Evolutionary conservation across 2,888 invertebrate genomes (phyloP).

Genomic region (Thymelicus lineola): DNA sequence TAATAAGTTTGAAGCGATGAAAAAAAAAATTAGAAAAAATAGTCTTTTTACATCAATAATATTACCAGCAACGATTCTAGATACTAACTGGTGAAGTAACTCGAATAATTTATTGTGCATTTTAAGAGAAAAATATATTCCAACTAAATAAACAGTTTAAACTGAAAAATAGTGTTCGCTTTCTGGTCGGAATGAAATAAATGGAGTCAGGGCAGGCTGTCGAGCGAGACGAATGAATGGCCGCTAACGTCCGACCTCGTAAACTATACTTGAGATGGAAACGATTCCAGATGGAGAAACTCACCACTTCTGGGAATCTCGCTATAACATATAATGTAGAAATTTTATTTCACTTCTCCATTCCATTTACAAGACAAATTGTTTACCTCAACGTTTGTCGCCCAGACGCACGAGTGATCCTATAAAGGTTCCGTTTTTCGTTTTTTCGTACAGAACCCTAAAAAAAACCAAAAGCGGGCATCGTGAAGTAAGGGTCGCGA

Average conservation of each 20-base stretch:
- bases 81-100: too few species aligned
- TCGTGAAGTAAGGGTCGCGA: slow-evolving; percentile 3
- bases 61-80: too few species aligned
- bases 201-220: slow-evolving; percentile 30
- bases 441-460: too few species aligned
- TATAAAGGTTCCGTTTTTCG: too few species aligned
- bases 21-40: too few species aligned
- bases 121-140: too few species aligned
- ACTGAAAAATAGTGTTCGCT: slow-evolving; percentile 28
- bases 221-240: slow-evolving; percentile 33
- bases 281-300: slow-evolving; percentile 11
- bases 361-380: neutral
- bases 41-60: too few species aligned
- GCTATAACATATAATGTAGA: neutral
- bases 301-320: neutral
- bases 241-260: slow-evolving; percentile 30
- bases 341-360: neutral
- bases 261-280: slow-evolving; percentile 21
- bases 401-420: too few species aligned
- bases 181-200: slow-evolving; percentile 33
- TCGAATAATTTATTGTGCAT: too few species aligned
- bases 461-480: neutral
- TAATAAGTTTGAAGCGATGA: too few species aligned
- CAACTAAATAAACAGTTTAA: slow-evolving; percentile 14
- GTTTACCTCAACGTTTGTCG: too few species aligned